Evolutionary conservation across 1,140 invertebrate genomes (phyloP).

Genomic region (Papilio machaon): DNA sequence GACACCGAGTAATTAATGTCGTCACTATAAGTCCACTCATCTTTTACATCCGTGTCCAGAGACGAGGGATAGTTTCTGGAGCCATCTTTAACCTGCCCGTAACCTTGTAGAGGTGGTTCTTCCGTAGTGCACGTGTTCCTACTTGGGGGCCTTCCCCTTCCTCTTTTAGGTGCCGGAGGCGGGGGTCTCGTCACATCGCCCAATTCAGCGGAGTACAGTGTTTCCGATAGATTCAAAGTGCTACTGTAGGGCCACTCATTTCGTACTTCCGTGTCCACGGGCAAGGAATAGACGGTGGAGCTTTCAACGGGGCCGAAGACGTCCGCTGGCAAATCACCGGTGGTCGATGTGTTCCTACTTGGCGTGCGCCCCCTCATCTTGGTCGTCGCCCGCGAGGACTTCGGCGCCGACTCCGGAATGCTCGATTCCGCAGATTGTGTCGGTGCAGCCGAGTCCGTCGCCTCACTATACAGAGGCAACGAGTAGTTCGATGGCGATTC

Average conservation of each 20-base stretch:
- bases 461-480: not conserved
- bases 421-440: not conserved
- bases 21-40: not conserved
- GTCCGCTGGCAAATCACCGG: not conserved
- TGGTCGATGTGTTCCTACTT: not conserved
- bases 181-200: no score
- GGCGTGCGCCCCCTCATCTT: not conserved
- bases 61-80: not conserved
- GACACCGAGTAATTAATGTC: not conserved
- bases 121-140: not conserved
- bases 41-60: not conserved
- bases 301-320: not conserved
- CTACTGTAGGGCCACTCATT: not conserved
- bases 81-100: not conserved
- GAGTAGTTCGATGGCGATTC: not conserved
- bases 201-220: not conserved
- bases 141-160: not conserved
- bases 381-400: not conserved
- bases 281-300: not conserved
- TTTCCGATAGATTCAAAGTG: not conserved
- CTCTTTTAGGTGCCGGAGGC: not conserved
- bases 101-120: not conserved
- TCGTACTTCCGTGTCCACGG: not conserved
- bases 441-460: not conserved
- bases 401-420: not conserved